Evolutionary conservation across 2,888 invertebrate species (phyloP).

Genomic region (Oligia fasciuncula): DNA sequence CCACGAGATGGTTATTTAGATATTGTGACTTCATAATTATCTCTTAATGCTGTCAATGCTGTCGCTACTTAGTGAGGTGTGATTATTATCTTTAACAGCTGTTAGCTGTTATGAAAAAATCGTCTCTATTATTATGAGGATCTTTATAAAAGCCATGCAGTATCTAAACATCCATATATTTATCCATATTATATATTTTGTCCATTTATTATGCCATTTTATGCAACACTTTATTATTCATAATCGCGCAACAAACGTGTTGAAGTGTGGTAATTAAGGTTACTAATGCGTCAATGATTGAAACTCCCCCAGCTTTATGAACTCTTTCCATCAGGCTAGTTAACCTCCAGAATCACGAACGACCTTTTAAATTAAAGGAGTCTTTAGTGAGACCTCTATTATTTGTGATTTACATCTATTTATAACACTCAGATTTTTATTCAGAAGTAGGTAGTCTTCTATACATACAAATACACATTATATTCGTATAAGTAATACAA

Average conservation of each 20-base stretch:
- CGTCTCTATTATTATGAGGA: background rate
- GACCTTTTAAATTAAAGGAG: constrained; percentile 51
- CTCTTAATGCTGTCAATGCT: constrained; percentile 3
- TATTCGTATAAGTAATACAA: background rate
- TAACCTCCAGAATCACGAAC: constrained; percentile 57
- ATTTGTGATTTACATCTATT: constrained; percentile 24
- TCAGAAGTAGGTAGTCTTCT: background rate
- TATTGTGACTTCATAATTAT: background rate
- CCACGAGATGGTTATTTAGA: no score
- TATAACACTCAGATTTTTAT: constrained; percentile 5
- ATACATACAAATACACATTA: background rate
- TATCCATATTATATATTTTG: background rate
- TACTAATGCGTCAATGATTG: constrained; percentile 52
- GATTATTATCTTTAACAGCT: constrained; percentile 1
- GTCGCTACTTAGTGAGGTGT: background rate
- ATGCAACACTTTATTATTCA: background rate
- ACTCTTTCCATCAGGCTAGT: constrained; percentile 43
- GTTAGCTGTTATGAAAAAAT: constrained; percentile 10
- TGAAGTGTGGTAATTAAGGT: constrained; percentile 39
- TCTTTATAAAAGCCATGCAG: background rate
- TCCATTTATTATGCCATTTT: background rate
- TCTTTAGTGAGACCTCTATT: constrained; percentile 18
- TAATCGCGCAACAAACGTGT: background rate
- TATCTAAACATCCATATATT: background rate
- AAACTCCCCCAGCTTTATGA: constrained; percentile 44